These are phyloP conservation scores for Ctenoplectra terminalis DNA, from an alignment of 1,140 invertebrate genomes.

Conservation along the genomic window DNA sequence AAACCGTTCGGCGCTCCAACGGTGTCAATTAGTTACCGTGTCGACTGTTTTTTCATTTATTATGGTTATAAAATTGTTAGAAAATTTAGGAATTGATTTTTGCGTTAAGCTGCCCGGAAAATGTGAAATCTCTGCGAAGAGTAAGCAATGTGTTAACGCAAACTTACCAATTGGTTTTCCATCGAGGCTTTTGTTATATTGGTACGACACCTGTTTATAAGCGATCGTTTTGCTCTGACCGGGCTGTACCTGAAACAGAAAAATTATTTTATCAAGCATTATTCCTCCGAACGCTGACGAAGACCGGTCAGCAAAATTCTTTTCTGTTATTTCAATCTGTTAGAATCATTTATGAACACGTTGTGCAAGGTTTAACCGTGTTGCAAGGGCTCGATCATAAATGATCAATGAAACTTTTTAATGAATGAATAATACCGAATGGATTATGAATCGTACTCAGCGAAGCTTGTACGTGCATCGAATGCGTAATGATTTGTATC, in stretches of 20 bases:
- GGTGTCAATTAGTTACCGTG: too few species aligned
- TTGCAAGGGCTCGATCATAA: background rate
- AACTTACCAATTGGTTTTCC: conserved; percentile 74
- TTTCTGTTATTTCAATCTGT: too few species aligned
- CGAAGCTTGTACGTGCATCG: background rate
- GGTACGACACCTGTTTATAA: conserved; percentile 81
- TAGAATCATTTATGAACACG: too few species aligned
- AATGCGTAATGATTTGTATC: background rate
- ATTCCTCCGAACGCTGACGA: too few species aligned
- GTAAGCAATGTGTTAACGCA: too few species aligned
- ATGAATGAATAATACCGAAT: conserved; percentile 24
- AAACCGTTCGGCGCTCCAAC: too few species aligned
- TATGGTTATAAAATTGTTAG: too few species aligned
- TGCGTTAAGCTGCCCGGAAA: too few species aligned
- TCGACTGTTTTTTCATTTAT: too few species aligned
- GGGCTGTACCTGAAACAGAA: conserved; percentile 77
- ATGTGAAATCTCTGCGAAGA: background rate
- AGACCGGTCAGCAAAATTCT: too few species aligned
- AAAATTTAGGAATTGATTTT: too few species aligned
- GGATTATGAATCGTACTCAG: background rate
- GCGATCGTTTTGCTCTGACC: conserved; percentile 82
- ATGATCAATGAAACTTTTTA: conserved; percentile 9
- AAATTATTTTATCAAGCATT: conserved; percentile 35
- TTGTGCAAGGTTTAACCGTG: too few species aligned
- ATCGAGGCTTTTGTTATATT: conserved; percentile 79